A percentile compares a stretch with the other conserved stretches of the same genome.
Conservation (phyloP, 2,888 invertebrate genomes). For the Limulus polyphemus region DNA sequence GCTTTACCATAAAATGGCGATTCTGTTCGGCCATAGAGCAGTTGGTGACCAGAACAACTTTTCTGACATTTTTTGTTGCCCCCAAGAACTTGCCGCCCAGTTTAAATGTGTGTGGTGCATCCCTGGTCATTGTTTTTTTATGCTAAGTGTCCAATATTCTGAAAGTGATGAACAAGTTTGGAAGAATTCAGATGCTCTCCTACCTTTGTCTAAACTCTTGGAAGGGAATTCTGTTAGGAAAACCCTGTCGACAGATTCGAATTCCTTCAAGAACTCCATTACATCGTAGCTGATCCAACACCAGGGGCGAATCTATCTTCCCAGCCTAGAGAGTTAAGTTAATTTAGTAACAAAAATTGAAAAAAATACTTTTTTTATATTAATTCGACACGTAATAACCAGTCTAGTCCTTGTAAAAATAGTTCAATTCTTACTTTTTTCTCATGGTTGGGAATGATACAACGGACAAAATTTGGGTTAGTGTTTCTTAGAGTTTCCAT, state of each 20-base stretch:
- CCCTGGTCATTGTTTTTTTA: no score
- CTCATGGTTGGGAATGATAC: conserved; percentile 99
- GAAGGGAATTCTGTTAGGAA: conserved; percentile 98
- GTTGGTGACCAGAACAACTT: no score
- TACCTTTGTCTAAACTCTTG: conserved; percentile 88
- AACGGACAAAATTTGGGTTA: conserved; percentile 98
- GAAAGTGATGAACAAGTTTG: no score
- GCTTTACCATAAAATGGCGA: no score
- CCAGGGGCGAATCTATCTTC: conserved; percentile 92
- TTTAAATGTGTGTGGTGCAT: no score
- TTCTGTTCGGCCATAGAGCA: no score
- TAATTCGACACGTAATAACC: no score
- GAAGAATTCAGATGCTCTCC: background rate
- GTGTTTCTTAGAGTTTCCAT: conserved; percentile 90
- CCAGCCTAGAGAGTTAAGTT: conserved; percentile 49
- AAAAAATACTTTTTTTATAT: no score
- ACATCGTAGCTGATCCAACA: conserved; percentile 92
- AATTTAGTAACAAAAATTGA: background rate
- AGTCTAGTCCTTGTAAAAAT: no score
- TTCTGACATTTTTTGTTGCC: no score
- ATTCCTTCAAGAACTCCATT: conserved; percentile 99
- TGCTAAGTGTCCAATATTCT: no score
- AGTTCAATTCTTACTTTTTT: conserved; percentile 50
- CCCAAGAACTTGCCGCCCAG: no score
- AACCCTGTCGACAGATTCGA: conserved; percentile 97